phyloP scores from a whole-genome alignment of 2,113 vertebrate genomes.

The Cervus canadensis region DNA sequence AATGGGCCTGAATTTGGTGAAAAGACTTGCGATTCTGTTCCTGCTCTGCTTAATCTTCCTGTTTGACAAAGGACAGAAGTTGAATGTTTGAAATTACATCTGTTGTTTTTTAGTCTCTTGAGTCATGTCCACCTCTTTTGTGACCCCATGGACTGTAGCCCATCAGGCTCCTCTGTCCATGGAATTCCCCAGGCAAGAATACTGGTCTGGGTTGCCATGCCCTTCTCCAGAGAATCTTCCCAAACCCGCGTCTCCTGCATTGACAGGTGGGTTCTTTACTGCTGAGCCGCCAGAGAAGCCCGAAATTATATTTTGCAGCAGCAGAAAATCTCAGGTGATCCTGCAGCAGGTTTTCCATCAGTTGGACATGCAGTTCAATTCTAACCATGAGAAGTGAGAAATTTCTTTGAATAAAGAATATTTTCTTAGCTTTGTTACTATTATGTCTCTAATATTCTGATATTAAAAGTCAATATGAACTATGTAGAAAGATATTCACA shows the following conservation, averaged over 20 bases:
- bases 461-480: neutral
- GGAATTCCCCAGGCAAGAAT: neutral
- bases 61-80: slow-evolving; percentile 16
- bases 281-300: neutral
- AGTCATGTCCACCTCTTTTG: neutral
- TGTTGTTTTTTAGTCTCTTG: neutral
- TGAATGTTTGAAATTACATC: slow-evolving; percentile 55
- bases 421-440: neutral
- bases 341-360: neutral
- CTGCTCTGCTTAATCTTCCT: neutral
- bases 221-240: neutral
- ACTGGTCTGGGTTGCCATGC: neutral
- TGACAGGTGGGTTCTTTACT: neutral
- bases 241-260: neutral
- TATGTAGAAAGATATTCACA: neutral
- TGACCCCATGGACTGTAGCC: neutral
- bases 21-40: slow-evolving; percentile 6
- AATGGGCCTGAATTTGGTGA: slow-evolving; percentile 21
- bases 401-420: neutral
- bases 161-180: neutral
- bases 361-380: neutral
- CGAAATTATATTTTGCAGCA: slow-evolving; percentile 16
- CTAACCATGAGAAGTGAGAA: neutral
- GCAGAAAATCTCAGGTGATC: neutral
- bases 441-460: neutral